These are phyloP conservation scores for Probaryconus sp. DNA, from an alignment of 1,140 invertebrate genomes.

Conservation along the genomic window DNA sequence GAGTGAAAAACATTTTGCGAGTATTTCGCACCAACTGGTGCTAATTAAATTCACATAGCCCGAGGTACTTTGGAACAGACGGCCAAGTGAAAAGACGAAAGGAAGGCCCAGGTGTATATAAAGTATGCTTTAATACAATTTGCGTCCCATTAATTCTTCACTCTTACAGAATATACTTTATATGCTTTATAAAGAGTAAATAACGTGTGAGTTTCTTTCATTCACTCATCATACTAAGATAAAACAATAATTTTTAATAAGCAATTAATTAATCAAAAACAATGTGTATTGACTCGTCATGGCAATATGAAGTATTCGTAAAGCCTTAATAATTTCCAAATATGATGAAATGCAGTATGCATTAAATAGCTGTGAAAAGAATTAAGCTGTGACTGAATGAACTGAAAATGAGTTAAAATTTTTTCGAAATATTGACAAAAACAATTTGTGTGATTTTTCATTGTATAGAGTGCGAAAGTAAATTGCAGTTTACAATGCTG, in stretches of 20 bases:
- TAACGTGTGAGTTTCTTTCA: conserved; percentile 14
- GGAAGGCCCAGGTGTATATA: conserved; percentile 60
- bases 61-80: conserved; percentile 49
- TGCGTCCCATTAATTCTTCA: conserved; percentile 72
- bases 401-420: too few species aligned
- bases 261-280: too few species aligned
- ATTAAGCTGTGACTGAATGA: too few species aligned
- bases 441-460: too few species aligned
- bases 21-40: conserved; percentile 69
- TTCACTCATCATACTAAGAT: conserved; percentile 13
- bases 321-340: too few species aligned
- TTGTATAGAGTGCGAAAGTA: too few species aligned
- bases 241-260: conserved; percentile 15
- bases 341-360: too few species aligned
- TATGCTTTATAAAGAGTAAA: conserved; percentile 9
- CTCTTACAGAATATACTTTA: conserved; percentile 22
- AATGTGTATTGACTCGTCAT: too few species aligned
- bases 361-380: too few species aligned
- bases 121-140: conserved; percentile 71
- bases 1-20: conserved; percentile 46
- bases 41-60: conserved; percentile 72
- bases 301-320: too few species aligned
- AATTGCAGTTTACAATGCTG: too few species aligned
- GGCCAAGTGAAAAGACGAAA: conserved; percentile 61
- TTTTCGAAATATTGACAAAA: too few species aligned